Evolutionary conservation across 2,888 invertebrate genomes (phyloP).

Genomic region (Thera obeliscata): DNA sequence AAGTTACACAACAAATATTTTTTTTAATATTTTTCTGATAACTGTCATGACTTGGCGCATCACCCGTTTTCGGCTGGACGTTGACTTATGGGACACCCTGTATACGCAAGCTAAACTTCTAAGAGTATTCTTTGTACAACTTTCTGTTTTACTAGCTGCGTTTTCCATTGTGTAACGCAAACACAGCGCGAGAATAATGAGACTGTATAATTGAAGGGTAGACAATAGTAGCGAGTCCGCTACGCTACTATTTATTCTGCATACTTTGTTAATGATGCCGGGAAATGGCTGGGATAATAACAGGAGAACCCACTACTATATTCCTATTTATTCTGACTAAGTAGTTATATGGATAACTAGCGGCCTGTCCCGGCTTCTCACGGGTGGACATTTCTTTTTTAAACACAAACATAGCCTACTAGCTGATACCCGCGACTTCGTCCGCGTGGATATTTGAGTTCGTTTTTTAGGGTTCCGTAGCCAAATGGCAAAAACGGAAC

Average conservation of each 20-base stretch:
- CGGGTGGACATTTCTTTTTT: too few species aligned
- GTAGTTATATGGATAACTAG: background rate
- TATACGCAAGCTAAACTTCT: constrained; percentile 2
- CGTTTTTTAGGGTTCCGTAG: too few species aligned
- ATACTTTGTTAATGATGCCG: constrained; percentile 40
- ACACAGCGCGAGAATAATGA: constrained; percentile 37
- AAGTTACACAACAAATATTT: too few species aligned
- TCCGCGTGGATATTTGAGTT: too few species aligned
- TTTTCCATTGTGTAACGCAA: constrained; percentile 24
- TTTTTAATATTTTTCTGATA: too few species aligned
- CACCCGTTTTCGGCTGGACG: too few species aligned
- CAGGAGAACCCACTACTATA: constrained; percentile 7
- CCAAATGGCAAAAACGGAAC: too few species aligned
- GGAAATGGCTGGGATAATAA: background rate
- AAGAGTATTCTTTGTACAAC: constrained; percentile 1
- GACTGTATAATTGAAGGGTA: constrained; percentile 41
- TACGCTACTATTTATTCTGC: constrained; percentile 25
- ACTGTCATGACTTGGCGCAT: too few species aligned
- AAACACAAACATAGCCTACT: too few species aligned
- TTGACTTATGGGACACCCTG: too few species aligned
- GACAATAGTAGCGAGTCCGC: constrained; percentile 34
- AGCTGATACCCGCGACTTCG: too few species aligned
- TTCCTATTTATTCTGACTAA: constrained; percentile 9
- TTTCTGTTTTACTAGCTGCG: constrained; percentile 3
- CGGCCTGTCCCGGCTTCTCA: too few species aligned